Evolutionary conservation across 2,888 invertebrate species (phyloP), one percentile per base, ranked within the genome.

Genomic region (Pharmacophagus antenor): DNA sequence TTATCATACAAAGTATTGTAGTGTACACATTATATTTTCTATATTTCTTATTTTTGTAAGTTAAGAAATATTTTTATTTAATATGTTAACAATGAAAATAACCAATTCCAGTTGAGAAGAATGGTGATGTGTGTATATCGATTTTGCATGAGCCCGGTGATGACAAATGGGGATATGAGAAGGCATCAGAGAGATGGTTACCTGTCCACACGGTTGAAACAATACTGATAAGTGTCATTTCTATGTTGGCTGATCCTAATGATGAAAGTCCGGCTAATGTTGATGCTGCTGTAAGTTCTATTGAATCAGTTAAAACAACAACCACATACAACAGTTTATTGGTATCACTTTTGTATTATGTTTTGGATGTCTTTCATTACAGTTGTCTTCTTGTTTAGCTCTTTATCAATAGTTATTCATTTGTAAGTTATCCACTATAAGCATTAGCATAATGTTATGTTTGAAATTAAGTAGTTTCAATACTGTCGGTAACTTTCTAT

Each of bases 181-280:
- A 98, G 85, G 98, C 99, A 64, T 97, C 97, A 61, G 99, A 99
- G 88, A 93, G 99, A 86, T 99, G 99, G 99, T 91, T 99, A 83
- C 99, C 99, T 42, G 98, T 99, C 66, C 99, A 99, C 90, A 99
- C 99, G 70, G 99, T 98, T 75, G 98, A 99, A 92, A 99, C 99
- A 69, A 99, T 99, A 85, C 94, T 99, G 87, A 97, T 98, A 92
- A 98, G 98, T 85, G 99, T 99, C 82, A 99, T 99, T 91, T 99
- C 99, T 81, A 98, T 99, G 99, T 93, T 99, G 83, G 98, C 99
- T 69, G 99, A 99, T 92, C 99, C 99, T 65, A 99, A 99, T 85
- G 99, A 98, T 85, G 99, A 99, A 92, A 98, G 98, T 85, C 99
- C 99, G 69, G 99, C 99, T 78, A 99, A 99, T 92, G 98, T 99